Evolutionary conservation across 2,113 vertebrate species (phyloP), one percentile per base, ranked within the genome.

Genomic region (Neomonachus schauinslandi): DNA sequence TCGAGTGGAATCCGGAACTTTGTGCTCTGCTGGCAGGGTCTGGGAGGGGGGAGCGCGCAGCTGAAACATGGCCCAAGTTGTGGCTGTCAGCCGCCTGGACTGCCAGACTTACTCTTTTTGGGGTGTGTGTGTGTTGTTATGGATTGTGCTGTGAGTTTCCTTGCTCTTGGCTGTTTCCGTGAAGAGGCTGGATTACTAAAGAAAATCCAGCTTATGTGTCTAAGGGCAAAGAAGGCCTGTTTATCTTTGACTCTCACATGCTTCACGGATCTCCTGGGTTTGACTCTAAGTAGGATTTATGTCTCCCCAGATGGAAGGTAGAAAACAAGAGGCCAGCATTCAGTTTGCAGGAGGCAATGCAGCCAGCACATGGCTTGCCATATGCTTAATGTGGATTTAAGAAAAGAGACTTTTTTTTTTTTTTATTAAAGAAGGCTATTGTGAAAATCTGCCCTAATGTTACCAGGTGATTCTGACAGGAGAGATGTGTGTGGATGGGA

Each of bases 221-320:
- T 36, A 16, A 69, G 71, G 97, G 74, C 85, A 77, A 28, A 63
- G 49, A 59, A 46, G 93, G 93, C 76, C 80, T 85, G 74, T 84
- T 94, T 83, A 87, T 63, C 85, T 97, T 11, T 57, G 80, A 59
- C 65, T 85, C 69, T 7, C 21, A 16, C 72, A 19, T 7, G 57
- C 77, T 82, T 26, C 19, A 0, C 21, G 7, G 22, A 33, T 79
- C 95, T 84, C 92, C 89, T 33, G 83, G 89, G 88, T 61, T 77
- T 84, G 71, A 33, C 91, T 89, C 86, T 94, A 91, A 97, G 96
- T 19, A 96, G 97, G 93, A 98, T 98, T 98, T 95, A 72, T 94
- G 82, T 61, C 96, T 96, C 72, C 95, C 90, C 91, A 94, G 93
- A 91, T 42, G 86, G 42, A n/a, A 74, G 74, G 53, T 42, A 28